A percentile compares a stretch with the other conserved stretches of the same genome.
These are phyloP conservation scores for Paramormyrops hopkinsi DNA, from an alignment of 2,797 vertebrate species.

Conservation along the genomic window DNA sequence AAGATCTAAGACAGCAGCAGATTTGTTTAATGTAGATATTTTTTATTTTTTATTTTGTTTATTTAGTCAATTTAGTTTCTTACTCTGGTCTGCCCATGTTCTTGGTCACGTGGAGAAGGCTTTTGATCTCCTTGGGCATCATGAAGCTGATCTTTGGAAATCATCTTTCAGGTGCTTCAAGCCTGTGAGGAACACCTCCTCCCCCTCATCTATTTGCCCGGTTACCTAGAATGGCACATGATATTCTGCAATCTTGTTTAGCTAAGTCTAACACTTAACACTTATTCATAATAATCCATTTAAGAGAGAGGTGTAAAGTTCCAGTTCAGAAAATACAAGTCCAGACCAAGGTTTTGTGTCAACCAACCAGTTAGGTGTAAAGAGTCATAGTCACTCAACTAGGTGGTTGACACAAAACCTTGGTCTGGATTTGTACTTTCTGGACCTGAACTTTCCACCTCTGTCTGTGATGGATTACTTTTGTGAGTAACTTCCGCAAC, in stretches of 20 bases:
- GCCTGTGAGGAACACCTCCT: constrained; percentile 13
- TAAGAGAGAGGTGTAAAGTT: not conserved
- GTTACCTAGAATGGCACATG: constrained; percentile 10
- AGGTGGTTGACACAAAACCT: not conserved
- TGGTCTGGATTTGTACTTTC: not conserved
- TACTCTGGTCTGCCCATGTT: not conserved
- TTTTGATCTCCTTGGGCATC: constrained; percentile 19
- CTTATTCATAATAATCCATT: not conserved
- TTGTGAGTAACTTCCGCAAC: not conserved
- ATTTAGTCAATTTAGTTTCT: not conserved
- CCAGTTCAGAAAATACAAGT: not conserved
- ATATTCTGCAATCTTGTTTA: not conserved
- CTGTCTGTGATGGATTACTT: not conserved
- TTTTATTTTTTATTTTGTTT: too few species aligned
- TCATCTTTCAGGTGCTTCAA: constrained; percentile 22
- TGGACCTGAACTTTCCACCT: not conserved
- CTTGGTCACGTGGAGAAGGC: not conserved
- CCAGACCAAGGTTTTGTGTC: not conserved
- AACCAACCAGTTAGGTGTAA: not conserved
- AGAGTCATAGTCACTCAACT: not conserved
- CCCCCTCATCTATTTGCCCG: constrained; percentile 22
- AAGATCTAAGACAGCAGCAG: not conserved
- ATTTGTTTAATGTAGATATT: not conserved
- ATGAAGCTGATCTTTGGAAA: constrained; percentile 10
- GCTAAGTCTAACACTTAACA: not conserved